Evolutionary conservation across 2,113 vertebrate species (phyloP).

Genomic region (Ammodytes dubius): DNA sequence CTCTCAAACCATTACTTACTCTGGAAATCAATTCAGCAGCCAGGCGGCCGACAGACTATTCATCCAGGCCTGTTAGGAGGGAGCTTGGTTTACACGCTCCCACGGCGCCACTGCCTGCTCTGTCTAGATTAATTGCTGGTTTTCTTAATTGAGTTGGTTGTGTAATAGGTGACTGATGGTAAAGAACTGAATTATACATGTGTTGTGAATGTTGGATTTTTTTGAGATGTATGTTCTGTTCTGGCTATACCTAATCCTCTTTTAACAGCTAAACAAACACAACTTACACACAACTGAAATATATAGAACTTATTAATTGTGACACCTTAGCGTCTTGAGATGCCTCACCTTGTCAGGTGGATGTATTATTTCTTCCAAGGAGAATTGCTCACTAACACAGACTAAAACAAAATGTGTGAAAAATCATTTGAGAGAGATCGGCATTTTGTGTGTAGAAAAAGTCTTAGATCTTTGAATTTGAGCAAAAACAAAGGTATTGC

Average conservation of each 20-base stretch:
- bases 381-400: too few species aligned
- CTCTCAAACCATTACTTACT: constrained; percentile 14
- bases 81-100: constrained; percentile 29
- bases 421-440: too few species aligned
- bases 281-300: too few species aligned
- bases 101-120: neutral
- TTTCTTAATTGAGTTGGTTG: constrained; percentile 27
- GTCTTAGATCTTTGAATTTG: too few species aligned
- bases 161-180: neutral
- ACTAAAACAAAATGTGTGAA: too few species aligned
- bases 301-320: too few species aligned
- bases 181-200: neutral
- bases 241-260: too few species aligned
- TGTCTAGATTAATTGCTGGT: constrained; percentile 14
- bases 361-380: too few species aligned
- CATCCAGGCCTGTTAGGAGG: constrained; percentile 28
- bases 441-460: neutral
- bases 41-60: constrained; percentile 37
- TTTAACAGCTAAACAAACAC: neutral
- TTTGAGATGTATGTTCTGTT: neutral
- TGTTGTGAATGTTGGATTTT: neutral
- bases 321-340: too few species aligned
- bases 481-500: too few species aligned
- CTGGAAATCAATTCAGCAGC: constrained; percentile 53
- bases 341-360: too few species aligned